Percentiles rank a stretch among this genome's conserved stretches.
Conservation (phyloP, 2,113 vertebrate genomes). For the Syrmaticus mikado region DNA sequence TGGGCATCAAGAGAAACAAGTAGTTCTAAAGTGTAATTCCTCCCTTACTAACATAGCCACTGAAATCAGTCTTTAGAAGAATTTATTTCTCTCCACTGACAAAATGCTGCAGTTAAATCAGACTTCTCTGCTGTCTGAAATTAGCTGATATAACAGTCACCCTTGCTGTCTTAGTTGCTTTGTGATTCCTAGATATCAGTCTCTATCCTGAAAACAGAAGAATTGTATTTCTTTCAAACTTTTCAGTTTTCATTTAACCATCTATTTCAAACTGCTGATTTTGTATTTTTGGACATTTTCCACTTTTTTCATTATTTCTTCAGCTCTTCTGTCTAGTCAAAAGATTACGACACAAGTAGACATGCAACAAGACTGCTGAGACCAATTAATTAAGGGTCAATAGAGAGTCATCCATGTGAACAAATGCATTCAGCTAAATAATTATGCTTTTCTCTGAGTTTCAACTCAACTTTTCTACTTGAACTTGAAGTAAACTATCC, state of each 20-base stretch:
- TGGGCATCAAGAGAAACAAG: not conserved
- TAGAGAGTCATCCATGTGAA: not conserved
- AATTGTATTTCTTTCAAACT: not conserved
- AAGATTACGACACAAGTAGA: not conserved
- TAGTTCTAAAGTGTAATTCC: not conserved
- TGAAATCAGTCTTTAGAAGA: not conserved
- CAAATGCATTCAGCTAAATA: slow-evolving; percentile 1
- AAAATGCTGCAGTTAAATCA: not conserved
- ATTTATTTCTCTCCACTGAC: not conserved
- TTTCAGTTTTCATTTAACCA: not conserved
- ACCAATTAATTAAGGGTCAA: not conserved
- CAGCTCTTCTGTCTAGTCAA: not conserved
- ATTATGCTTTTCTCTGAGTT: not conserved
- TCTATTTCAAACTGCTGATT: not conserved
- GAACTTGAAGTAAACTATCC: slow-evolving; percentile 11
- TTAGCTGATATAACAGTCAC: not conserved
- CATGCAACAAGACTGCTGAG: not conserved
- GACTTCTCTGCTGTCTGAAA: not conserved
- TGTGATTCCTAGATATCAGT: not conserved
- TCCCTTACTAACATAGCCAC: not conserved
- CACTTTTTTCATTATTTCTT: not conserved
- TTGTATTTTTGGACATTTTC: not conserved
- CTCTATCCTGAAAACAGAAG: not conserved
- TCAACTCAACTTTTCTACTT: not conserved
- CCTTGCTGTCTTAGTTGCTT: not conserved